A percentile compares a stretch with the other conserved stretches of the same genome.
These are phyloP conservation scores for Amiota mariae DNA, from an alignment of 2,888 invertebrate species.

Conservation along the genomic window DNA sequence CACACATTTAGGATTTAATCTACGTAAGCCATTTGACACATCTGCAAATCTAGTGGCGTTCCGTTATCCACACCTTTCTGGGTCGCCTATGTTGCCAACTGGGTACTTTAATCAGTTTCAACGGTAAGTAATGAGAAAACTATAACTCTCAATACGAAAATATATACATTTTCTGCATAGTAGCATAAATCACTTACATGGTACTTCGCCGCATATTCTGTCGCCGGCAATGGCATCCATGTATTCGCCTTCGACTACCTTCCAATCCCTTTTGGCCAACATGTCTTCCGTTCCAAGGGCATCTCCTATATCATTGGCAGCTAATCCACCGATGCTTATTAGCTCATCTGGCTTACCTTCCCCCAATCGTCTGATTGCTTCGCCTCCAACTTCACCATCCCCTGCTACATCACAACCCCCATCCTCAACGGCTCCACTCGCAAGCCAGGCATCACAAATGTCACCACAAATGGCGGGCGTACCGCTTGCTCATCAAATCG, in stretches of 20 bases:
- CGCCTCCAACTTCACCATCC: constrained; percentile 70
- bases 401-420: constrained; percentile 57
- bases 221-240: constrained; percentile 77
- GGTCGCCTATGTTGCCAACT: constrained; percentile 76
- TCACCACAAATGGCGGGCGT: constrained; percentile 78
- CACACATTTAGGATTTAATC: constrained; percentile 83
- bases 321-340: constrained; percentile 64
- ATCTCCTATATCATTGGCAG: constrained; percentile 42
- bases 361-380: constrained; percentile 68
- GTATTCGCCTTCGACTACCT: constrained; percentile 79
- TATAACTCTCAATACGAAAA: neutral
- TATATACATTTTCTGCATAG: neutral
- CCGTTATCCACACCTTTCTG: constrained; percentile 79
- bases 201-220: constrained; percentile 78
- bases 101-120: constrained; percentile 77
- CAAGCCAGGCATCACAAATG: constrained; percentile 78
- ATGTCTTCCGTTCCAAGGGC: constrained; percentile 77
- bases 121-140: constrained; percentile 64
- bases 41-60: constrained; percentile 81
- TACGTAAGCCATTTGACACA: constrained; percentile 82
- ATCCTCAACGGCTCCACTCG: constrained; percentile 41
- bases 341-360: constrained; percentile 69
- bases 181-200: constrained; percentile 70
- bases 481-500: constrained; percentile 71
- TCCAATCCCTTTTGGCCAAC: constrained; percentile 84